Conservation (phyloP, 1,140 invertebrate species). For the Coptotermes formosanus region DNA sequence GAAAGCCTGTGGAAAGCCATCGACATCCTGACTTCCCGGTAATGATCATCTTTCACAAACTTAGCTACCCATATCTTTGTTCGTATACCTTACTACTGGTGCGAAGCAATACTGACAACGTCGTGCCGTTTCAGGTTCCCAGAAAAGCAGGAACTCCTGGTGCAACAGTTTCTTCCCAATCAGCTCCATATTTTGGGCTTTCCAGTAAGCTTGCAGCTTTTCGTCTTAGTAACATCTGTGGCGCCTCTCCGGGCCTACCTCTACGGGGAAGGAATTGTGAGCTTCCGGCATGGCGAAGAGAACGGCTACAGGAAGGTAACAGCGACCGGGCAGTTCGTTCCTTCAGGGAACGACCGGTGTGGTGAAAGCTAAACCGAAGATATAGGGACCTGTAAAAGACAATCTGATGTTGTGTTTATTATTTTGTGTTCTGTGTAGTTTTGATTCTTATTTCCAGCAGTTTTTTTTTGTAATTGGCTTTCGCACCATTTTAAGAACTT, state of each 20-base stretch:
- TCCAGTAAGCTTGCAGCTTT: constrained; percentile 40
- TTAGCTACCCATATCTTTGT: neutral
- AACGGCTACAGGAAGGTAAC: constrained; percentile 40
- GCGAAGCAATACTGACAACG: too few species aligned
- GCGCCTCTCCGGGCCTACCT: constrained; percentile 41
- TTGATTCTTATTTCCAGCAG: too few species aligned
- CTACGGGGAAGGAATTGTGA: constrained; percentile 41
- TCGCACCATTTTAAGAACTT: too few species aligned
- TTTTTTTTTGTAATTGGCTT: too few species aligned
- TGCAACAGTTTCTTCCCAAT: constrained; percentile 28
- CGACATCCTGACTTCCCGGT: neutral
- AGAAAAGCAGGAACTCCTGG: constrained; percentile 1
- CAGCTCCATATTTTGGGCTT: constrained; percentile 39
- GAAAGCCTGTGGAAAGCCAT: too few species aligned
- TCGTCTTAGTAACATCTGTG: constrained; percentile 42
- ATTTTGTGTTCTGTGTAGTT: too few species aligned
- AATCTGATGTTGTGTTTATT: too few species aligned
- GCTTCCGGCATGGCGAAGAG: constrained; percentile 38
- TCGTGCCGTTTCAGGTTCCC: constrained; percentile 24
- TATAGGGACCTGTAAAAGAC: too few species aligned
- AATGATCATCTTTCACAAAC: neutral
- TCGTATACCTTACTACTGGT: too few species aligned
- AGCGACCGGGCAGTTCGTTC: too few species aligned
- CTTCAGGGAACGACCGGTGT: too few species aligned
- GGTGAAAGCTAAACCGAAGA: too few species aligned